A percentile compares a stretch with the other conserved stretches of the same genome.
These are phyloP conservation scores for Polymixis lichenea DNA, from an alignment of 2,888 invertebrate species.

Conservation along the genomic window DNA sequence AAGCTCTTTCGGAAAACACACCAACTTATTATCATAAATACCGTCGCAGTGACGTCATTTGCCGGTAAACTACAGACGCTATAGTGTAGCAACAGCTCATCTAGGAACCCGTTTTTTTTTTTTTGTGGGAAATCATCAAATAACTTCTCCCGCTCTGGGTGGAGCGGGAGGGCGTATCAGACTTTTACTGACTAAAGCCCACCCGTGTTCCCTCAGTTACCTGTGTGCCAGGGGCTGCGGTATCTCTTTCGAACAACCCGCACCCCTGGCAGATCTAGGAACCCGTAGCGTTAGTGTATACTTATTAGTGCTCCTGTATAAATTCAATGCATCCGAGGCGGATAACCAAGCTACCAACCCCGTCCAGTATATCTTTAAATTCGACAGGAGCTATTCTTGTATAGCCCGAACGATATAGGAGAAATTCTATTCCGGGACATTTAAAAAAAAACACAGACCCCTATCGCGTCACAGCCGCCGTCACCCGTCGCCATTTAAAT, in stretches of 20 bases:
- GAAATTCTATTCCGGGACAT: neutral
- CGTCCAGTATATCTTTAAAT: neutral
- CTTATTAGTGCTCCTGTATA: neutral
- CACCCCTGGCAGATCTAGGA: no score
- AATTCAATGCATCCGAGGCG: neutral
- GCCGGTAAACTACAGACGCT: neutral
- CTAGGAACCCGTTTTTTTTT: no score
- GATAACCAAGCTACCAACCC: neutral
- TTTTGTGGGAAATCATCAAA: no score
- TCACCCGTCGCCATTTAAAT: slow-evolving; percentile 52
- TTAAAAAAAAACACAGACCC: slow-evolving; percentile 1
- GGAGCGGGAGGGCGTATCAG: no score
- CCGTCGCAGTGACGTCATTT: neutral
- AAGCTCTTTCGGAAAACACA: neutral
- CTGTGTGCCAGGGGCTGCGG: no score
- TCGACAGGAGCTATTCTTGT: neutral
- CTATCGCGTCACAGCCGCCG: slow-evolving; percentile 34
- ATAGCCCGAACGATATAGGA: neutral
- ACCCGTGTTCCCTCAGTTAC: no score
- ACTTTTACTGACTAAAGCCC: no score
- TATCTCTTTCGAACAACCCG: no score
- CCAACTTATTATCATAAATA: neutral
- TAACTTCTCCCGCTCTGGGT: no score
- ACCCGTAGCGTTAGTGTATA: neutral
- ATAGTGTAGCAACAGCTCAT: neutral